These are phyloP conservation scores for Conistra vaccinii DNA, from an alignment of 2,888 invertebrate species.

Conservation along the genomic window DNA sequence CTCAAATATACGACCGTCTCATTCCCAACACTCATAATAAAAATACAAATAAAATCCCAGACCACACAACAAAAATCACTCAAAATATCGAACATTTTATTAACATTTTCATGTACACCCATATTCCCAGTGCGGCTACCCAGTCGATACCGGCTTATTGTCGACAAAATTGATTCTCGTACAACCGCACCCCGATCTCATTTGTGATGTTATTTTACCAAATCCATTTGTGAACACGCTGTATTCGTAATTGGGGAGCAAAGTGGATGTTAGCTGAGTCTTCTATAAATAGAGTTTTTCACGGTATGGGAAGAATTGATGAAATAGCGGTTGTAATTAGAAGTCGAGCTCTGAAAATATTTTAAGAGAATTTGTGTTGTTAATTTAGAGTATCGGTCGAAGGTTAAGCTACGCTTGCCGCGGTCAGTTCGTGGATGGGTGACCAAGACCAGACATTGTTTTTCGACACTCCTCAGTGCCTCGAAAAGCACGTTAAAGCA, in stretches of 20 bases:
- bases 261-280: conserved; percentile 10
- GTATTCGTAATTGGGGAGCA: conserved; percentile 38
- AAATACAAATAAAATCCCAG: conserved; percentile 10
- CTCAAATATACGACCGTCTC: neutral
- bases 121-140: conserved; percentile 36
- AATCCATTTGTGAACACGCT: conserved; percentile 43
- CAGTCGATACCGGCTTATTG: conserved; percentile 55
- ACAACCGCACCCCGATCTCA: conserved; percentile 50
- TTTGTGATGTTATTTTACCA: conserved; percentile 64
- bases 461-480: no score
- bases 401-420: no score
- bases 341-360: conserved; percentile 11
- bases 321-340: conserved; percentile 5
- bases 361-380: neutral
- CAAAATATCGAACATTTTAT: conserved; percentile 38
- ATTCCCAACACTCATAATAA: neutral
- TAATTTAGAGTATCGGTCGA: neutral
- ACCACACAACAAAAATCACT: conserved; percentile 18
- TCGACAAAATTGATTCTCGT: conserved; percentile 65
- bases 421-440: no score
- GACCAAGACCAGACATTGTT: no score
- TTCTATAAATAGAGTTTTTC: conserved; percentile 22
- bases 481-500: no score
- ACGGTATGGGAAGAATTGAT: conserved; percentile 8
- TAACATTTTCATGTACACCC: conserved; percentile 30